Conservation (phyloP, 2,113 vertebrate genomes). For the Sinocyclocheilus grahami region DNA sequence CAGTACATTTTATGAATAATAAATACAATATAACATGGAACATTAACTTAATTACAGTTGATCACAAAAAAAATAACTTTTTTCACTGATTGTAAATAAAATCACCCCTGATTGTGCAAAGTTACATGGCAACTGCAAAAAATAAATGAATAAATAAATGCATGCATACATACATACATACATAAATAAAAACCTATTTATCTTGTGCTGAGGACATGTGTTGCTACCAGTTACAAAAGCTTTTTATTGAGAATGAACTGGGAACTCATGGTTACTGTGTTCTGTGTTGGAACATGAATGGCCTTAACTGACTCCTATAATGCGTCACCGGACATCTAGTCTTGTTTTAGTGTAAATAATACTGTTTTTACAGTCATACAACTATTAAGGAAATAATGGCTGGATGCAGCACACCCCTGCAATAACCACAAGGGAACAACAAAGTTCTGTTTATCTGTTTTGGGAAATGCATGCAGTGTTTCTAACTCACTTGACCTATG, state of each 20-base stretch:
- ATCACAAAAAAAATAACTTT: too few species aligned
- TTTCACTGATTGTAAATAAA: too few species aligned
- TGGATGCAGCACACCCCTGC: not conserved
- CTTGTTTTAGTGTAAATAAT: not conserved
- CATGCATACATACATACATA: too few species aligned
- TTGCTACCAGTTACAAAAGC: too few species aligned
- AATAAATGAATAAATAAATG: too few species aligned
- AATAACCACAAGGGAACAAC: not conserved
- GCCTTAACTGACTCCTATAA: not conserved
- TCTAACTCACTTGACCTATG: not conserved
- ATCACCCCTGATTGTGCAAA: too few species aligned
- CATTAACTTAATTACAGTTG: too few species aligned
- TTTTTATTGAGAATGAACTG: not conserved
- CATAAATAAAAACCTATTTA: too few species aligned
- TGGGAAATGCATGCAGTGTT: not conserved
- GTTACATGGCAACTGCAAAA: too few species aligned
- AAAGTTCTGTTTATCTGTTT: not conserved
- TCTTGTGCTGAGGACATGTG: too few species aligned
- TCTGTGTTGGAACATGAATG: not conserved
- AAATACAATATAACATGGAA: too few species aligned
- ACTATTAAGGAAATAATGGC: not conserved
- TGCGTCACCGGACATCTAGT: not conserved
- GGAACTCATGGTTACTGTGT: not conserved
- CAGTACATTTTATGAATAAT: too few species aligned
- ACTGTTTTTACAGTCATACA: slow-evolving; percentile 1